Evolutionary conservation across 2,113 vertebrate genomes (phyloP).

Genomic region (Myiopsitta monachus): DNA sequence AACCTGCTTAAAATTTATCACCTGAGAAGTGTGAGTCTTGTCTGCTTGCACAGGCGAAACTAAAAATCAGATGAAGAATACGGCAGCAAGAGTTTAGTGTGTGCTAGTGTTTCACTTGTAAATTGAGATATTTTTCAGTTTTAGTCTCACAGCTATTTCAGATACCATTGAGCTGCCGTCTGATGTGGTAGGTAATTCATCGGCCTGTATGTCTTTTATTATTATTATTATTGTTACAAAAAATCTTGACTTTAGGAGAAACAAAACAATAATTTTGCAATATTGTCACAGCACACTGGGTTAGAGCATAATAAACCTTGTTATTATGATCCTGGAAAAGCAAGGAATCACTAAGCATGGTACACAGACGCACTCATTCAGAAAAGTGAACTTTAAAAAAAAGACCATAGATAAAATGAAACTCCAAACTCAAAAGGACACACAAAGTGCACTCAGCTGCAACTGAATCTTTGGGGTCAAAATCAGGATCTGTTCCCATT

Average conservation of each 20-base stretch:
- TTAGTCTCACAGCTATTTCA: conserved; percentile 1
- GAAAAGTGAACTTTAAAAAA: not conserved
- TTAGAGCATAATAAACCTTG: conserved; percentile 26
- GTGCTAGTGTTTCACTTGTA: not conserved
- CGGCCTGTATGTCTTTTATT: conserved; percentile 27
- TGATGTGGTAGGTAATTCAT: not conserved
- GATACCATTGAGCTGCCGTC: not conserved
- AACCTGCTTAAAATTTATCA: conserved; percentile 8
- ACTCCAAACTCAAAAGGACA: not conserved
- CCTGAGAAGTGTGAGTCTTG: not conserved
- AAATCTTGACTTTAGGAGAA: conserved; percentile 23
- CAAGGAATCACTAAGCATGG: not conserved
- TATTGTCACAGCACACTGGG: conserved; percentile 7
- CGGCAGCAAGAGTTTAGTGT: not conserved
- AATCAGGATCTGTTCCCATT: not conserved
- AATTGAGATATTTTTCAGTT: conserved; percentile 3
- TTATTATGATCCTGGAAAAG: not conserved
- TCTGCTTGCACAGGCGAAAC: not conserved
- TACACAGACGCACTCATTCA: not conserved
- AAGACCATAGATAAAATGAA: not conserved
- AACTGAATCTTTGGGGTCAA: not conserved
- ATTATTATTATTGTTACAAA: conserved; percentile 13
- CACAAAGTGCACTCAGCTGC: not conserved
- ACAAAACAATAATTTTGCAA: conserved; percentile 51
- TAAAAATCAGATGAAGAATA: conserved; percentile 7